Percentiles rank a stretch among this genome's conserved stretches.
phyloP scores from a whole-genome alignment of 2,888 invertebrate species.

The Drosophila formosana region DNA sequence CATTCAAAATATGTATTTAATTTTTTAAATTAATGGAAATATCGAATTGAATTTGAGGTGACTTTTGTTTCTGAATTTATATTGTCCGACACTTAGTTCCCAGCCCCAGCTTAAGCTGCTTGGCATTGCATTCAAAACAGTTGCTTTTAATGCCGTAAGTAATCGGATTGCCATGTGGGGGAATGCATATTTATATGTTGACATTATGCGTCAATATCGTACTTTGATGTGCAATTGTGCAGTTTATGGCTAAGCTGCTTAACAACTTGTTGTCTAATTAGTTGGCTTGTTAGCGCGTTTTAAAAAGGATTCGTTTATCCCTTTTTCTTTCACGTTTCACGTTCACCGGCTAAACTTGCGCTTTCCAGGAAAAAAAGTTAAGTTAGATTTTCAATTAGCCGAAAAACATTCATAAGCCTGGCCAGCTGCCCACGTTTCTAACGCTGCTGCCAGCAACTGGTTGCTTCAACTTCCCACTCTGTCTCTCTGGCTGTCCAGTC shows the following conservation, averaged over 20 bases:
- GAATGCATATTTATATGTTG: background rate
- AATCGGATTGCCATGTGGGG: too few relatives aligned
- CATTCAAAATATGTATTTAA: too few relatives aligned
- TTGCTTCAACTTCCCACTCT: background rate
- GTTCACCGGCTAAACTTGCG: background rate
- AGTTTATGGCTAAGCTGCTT: background rate
- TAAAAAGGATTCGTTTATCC: background rate
- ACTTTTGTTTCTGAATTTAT: too few relatives aligned
- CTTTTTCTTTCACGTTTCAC: too few relatives aligned
- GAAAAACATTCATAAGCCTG: background rate
- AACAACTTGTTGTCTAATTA: background rate
- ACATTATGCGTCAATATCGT: background rate
- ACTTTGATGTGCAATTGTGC: background rate
- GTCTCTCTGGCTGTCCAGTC: background rate
- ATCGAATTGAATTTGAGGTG: too few relatives aligned
- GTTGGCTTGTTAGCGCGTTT: background rate
- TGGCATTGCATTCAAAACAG: too few relatives aligned
- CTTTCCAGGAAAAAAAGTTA: background rate
- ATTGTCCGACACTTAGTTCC: too few relatives aligned
- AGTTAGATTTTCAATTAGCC: slow-evolving; percentile 1
- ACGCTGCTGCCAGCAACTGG: slow-evolving; percentile 3
- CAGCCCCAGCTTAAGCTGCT: too few relatives aligned
- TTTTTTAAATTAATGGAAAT: too few relatives aligned
- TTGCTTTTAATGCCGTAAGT: too few relatives aligned
- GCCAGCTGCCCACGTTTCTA: background rate